Evolutionary conservation across 2,888 invertebrate species (phyloP).

Genomic region (Orchesella flavescens): DNA sequence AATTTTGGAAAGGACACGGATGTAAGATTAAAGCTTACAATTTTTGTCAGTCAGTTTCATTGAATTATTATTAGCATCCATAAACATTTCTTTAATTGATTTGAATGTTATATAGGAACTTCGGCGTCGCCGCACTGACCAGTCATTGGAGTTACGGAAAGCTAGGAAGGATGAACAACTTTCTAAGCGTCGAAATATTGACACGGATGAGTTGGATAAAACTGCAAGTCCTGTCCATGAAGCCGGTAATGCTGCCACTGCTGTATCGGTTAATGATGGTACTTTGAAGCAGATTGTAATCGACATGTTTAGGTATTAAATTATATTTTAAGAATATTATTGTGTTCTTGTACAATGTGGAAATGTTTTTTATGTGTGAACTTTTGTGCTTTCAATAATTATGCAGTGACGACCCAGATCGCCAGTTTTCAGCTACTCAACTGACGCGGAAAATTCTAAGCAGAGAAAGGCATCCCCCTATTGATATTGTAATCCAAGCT

Average conservation of each 20-base stretch:
- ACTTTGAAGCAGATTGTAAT: slow-evolving; percentile 50
- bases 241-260: slow-evolving; percentile 74
- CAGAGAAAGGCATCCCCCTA: slow-evolving; percentile 91
- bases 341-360: not conserved
- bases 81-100: too few species aligned
- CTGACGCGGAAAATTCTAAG: slow-evolving; percentile 91
- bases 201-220: slow-evolving; percentile 77
- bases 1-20: slow-evolving; percentile 84
- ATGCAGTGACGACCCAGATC: slow-evolving; percentile 55
- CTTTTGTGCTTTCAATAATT: slow-evolving; percentile 1
- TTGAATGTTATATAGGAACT: too few species aligned
- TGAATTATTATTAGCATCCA: too few species aligned
- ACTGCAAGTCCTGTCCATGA: slow-evolving; percentile 74
- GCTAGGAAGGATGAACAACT: slow-evolving; percentile 95
- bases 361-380: not conserved
- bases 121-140: slow-evolving; percentile 89
- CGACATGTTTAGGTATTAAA: slow-evolving; percentile 57
- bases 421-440: slow-evolving; percentile 79
- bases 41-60: too few species aligned
- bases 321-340: not conserved
- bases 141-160: slow-evolving; percentile 92
- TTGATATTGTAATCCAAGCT: slow-evolving; percentile 86
- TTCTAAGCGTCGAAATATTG: slow-evolving; percentile 90
- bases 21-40: slow-evolving; percentile 76
- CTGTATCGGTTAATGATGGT: slow-evolving; percentile 34